Percentiles rank a stretch among this genome's conserved stretches.
Evolutionary conservation across 2,797 vertebrate genomes (phyloP).

Genomic region (Gymnodraco acuticeps): DNA sequence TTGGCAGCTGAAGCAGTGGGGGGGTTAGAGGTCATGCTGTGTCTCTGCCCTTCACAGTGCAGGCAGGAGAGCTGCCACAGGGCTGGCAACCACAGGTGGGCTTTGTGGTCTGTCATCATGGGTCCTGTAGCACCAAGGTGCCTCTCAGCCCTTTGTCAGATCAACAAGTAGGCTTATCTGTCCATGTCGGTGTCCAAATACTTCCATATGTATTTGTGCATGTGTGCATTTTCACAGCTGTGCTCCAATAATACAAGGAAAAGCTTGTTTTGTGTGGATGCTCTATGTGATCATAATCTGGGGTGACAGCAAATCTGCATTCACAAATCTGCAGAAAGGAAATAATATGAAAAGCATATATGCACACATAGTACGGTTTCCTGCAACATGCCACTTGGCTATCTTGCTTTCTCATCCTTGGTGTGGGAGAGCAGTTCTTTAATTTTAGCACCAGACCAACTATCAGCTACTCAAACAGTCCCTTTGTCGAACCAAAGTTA

Average conservation of each 20-base stretch:
- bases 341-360: neutral
- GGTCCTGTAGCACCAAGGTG: constrained; percentile 50
- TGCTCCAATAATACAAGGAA: neutral
- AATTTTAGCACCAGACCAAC: neutral
- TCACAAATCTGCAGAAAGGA: neutral
- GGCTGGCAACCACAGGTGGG: constrained; percentile 62
- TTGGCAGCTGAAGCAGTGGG: constrained; percentile 68
- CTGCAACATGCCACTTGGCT: neutral
- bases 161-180: constrained; percentile 19
- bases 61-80: constrained; percentile 57
- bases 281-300: constrained; percentile 10
- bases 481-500: neutral
- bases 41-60: constrained; percentile 74
- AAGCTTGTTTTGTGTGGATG: neutral
- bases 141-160: constrained; percentile 25
- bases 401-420: neutral
- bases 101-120: constrained; percentile 73
- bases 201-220: neutral
- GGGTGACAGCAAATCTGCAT: neutral
- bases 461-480: neutral
- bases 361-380: neutral
- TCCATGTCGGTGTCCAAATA: constrained; percentile 6
- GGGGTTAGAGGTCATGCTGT: constrained; percentile 65
- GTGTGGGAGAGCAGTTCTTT: neutral
- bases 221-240: constrained; percentile 4